Conservation (phyloP, 1,140 invertebrate species). For the Reticulitermes speratus region DNA sequence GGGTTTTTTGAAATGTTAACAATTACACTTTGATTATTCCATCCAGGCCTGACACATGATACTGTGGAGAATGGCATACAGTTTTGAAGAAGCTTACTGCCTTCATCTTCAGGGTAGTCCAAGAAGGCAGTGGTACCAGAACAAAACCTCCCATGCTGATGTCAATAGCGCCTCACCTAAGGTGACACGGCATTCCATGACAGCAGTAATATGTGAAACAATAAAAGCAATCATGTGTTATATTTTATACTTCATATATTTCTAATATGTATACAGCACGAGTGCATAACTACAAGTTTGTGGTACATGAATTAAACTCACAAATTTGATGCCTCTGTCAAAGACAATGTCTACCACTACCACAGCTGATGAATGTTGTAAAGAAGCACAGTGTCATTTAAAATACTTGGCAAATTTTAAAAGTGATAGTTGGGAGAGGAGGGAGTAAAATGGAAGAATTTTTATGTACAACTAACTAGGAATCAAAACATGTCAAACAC, state of each 20-base stretch:
- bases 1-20: no score
- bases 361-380: slow-evolving; percentile 24
- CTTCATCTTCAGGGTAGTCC: no score
- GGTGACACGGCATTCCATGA: neutral
- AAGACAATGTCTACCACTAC: slow-evolving; percentile 27
- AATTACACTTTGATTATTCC: no score
- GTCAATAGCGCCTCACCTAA: no score
- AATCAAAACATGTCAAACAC: neutral
- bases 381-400: slow-evolving; percentile 20
- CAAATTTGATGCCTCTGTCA: slow-evolving; percentile 21
- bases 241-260: slow-evolving; percentile 26
- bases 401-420: slow-evolving; percentile 17
- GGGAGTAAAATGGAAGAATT: neutral
- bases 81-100: no score
- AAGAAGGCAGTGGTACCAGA: no score
- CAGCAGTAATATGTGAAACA: neutral
- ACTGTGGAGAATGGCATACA: no score
- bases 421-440: neutral
- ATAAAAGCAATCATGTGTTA: neutral
- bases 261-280: slow-evolving; percentile 30
- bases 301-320: slow-evolving; percentile 29
- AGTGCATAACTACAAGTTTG: slow-evolving; percentile 30
- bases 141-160: no score
- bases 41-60: no score
- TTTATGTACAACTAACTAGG: neutral